Conservation (phyloP, 2,113 vertebrate species). For the Erythrolamprus reginae region DNA sequence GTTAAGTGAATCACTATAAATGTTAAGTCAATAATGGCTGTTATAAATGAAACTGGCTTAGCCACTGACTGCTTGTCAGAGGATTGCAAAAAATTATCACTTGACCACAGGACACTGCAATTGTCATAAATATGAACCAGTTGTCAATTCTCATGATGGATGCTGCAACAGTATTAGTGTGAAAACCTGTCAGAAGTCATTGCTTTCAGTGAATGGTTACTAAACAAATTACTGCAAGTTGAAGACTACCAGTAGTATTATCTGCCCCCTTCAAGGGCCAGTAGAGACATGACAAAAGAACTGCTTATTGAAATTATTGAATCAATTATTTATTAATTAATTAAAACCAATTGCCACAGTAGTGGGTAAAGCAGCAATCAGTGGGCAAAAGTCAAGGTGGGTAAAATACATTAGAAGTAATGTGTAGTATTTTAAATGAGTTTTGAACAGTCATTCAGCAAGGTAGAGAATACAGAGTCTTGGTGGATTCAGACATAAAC, state of each 20-base stretch:
- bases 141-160: background rate
- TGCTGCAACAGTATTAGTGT: background rate
- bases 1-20: background rate
- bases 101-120: background rate
- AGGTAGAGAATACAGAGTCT: background rate
- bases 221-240: background rate
- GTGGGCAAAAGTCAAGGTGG: background rate
- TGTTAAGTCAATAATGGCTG: background rate
- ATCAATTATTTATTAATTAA: too few species aligned
- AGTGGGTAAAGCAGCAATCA: background rate
- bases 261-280: background rate
- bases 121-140: background rate
- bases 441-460: background rate
- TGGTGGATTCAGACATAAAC: background rate
- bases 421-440: background rate
- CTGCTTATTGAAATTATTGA: background rate
- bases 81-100: background rate
- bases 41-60: background rate
- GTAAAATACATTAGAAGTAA: background rate
- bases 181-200: background rate
- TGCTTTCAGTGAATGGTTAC: background rate
- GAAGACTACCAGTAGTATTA: background rate
- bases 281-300: background rate
- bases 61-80: background rate
- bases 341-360: background rate